Percentiles rank a stretch among this genome's conserved stretches.
Conservation (phyloP, 53 echinoderm and acorn worm genomes). For the Henricia sp. region DNA sequence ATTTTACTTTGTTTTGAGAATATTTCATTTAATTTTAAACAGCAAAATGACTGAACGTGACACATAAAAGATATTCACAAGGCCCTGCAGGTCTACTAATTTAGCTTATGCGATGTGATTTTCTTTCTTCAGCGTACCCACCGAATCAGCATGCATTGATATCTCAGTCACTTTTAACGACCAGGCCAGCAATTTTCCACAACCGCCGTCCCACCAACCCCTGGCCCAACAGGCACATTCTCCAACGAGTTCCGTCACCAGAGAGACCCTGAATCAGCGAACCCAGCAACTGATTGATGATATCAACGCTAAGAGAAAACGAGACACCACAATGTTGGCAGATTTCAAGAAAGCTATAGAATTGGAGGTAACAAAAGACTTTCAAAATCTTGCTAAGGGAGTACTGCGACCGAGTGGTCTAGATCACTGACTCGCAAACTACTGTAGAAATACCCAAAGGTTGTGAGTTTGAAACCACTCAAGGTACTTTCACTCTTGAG, state of each 20-base stretch:
- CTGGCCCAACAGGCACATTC: background rate
- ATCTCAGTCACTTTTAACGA: background rate
- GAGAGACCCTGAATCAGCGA: slow-evolving; percentile 75
- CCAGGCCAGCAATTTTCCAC: background rate
- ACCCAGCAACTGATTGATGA: slow-evolving; percentile 93
- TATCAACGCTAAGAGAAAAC: slow-evolving; percentile 91
- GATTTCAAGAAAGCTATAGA: slow-evolving; percentile 93
- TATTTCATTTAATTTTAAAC: background rate
- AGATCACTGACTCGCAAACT: no score
- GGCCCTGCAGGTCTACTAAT: background rate
- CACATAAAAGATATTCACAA: background rate
- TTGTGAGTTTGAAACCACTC: no score
- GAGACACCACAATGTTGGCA: slow-evolving; percentile 76
- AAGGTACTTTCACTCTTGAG: no score
- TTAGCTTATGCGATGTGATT: background rate
- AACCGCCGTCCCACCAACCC: background rate
- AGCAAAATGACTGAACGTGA: background rate
- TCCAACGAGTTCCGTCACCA: slow-evolving; percentile 25
- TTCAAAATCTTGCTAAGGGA: no score
- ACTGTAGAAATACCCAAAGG: no score
- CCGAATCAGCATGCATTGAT: slow-evolving; percentile 37
- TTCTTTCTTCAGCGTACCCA: slow-evolving; percentile 24
- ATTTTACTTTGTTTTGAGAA: no score
- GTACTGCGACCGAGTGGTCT: no score
- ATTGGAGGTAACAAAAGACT: slow-evolving; percentile 59